phyloP scores from a whole-genome alignment of 2,113 vertebrate genomes.

The Tympanuchus pallidicinctus region DNA sequence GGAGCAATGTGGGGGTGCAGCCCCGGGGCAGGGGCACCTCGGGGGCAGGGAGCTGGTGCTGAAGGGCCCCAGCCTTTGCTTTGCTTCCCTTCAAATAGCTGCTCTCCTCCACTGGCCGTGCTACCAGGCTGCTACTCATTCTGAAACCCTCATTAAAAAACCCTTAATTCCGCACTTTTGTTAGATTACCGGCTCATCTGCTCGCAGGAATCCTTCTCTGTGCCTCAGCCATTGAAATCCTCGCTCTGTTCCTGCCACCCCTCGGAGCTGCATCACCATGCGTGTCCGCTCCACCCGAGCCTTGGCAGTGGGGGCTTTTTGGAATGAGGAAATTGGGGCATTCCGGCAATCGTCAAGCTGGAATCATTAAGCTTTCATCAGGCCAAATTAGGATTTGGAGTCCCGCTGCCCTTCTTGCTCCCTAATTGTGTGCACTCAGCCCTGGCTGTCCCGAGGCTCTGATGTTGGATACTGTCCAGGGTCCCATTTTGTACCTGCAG shows the following conservation, averaged over 20 bases:
- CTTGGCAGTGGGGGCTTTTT: background rate
- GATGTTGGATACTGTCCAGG: background rate
- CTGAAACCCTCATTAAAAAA: background rate
- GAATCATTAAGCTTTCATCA: constrained; percentile 33
- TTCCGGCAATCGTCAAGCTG: background rate
- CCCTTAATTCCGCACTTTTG: background rate
- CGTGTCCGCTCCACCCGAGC: background rate
- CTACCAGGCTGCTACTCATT: background rate
- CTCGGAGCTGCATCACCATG: background rate
- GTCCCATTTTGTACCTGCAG: background rate
- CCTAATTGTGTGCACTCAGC: background rate
- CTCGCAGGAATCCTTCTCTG: background rate
- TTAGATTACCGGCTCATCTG: background rate
- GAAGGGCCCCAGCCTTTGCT: background rate
- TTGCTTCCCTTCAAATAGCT: background rate
- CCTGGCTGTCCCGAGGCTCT: background rate
- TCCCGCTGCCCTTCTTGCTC: background rate
- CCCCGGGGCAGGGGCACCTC: rapidly evolving
- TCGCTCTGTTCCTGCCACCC: background rate
- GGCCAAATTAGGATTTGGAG: constrained; percentile 19
- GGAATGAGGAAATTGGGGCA: constrained; percentile 1
- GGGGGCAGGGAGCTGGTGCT: background rate
- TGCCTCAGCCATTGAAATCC: background rate
- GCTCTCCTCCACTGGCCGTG: background rate
- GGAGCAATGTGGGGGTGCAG: background rate